Evolutionary conservation across 1,140 invertebrate genomes (phyloP), one percentile per base, ranked within the genome.

Genomic region (Trissolcus basalis): DNA sequence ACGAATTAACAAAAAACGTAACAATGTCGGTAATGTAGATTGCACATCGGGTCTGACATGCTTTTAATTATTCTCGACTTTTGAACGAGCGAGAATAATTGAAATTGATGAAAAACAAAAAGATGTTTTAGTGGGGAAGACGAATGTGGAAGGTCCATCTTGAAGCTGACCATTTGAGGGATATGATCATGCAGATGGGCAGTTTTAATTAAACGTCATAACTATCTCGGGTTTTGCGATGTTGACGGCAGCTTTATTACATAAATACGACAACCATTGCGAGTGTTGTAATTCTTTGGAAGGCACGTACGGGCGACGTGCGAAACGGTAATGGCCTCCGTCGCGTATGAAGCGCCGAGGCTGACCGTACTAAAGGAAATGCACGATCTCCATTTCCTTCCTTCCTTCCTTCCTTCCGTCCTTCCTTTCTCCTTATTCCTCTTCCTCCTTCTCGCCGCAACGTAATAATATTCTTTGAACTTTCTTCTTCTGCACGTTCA

Each of bases 151-250:
- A 10, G 11, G 50, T 14, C 61, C 55, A 50, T 48, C 51, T 55
- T 43, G 43, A 53, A 16, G 67, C 49, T 70, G 56, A 61, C 67
- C 51, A 61, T 70, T 55, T 61, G 49, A 61, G 41, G 36, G 39
- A 36, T 56, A 56, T 43, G 41, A 16, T 9, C 27, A 15, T 33
- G 58, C 35, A 12, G 44, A 56, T 48, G 54, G 55, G 55, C 75
- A 79, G 80, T 81, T 79, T 84, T 86, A 86, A 86, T 85, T 85
- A 84, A 82, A 80, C 69, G 74, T 63, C 72, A 64, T 53, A 73
- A 70, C 64, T 71, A 61, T 77, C 65, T 71, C 73, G 69, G 56
- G 58, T 78, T 80, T 79, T 78, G 78, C 63, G 67, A 67, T 73
- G 72, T 79, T 77, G 69, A 79, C 73, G 78, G 55, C 64, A 51